These are phyloP conservation scores for Zoanthus sansibaricus DNA, from an alignment of 92 coral and sea anemone genomes.

Conservation along the genomic window DNA sequence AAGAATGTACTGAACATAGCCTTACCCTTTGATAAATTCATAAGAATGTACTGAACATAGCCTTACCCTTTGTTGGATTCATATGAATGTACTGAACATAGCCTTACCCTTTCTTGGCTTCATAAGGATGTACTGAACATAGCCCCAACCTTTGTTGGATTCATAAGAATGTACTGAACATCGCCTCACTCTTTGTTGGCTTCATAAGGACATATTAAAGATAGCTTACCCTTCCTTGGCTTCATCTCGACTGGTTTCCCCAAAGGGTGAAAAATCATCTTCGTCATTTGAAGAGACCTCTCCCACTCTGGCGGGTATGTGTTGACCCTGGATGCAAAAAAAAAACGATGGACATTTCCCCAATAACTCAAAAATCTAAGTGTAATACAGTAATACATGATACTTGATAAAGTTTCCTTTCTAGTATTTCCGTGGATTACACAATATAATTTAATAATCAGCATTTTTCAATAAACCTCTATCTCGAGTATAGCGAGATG, in stretches of 20 bases:
- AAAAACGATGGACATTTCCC: too few relatives aligned
- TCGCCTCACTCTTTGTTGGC: background rate
- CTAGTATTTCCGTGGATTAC: too few relatives aligned
- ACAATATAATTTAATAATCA: too few relatives aligned
- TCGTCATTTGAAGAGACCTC: slow-evolving; percentile 98
- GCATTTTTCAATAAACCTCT: too few relatives aligned
- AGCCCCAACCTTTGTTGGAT: slow-evolving; percentile 59
- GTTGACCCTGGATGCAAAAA: slow-evolving; percentile 70
- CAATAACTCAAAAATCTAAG: too few relatives aligned
- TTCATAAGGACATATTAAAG: background rate
- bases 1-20: background rate
- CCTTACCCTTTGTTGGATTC: background rate
- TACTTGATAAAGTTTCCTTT: too few relatives aligned
- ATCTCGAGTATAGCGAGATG: too few relatives aligned
- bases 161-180: background rate
- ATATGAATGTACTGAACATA: too few relatives aligned
- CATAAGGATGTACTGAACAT: background rate
- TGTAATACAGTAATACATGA: too few relatives aligned
- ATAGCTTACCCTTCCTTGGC: slow-evolving; percentile 87
- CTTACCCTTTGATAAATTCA: background rate
- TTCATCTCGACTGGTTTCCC: slow-evolving; percentile 98
- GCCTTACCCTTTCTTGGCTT: background rate
- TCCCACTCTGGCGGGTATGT: slow-evolving; percentile 78
- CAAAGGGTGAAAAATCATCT: slow-evolving; percentile 97
- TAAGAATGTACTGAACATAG: too few relatives aligned